Conservation (phyloP, 1,140 invertebrate genomes). For the Dreissena polymorpha region DNA sequence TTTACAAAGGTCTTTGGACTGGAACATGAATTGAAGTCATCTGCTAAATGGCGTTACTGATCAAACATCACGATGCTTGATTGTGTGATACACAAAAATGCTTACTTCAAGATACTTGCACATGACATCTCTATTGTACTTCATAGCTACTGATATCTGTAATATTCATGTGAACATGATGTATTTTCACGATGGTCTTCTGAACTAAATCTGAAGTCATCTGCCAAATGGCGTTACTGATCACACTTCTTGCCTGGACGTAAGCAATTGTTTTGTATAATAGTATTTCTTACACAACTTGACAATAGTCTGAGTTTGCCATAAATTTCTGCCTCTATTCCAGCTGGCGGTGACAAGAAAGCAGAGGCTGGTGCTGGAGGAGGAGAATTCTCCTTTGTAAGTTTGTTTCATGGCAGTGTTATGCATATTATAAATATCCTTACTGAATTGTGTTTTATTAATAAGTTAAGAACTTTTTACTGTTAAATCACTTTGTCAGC, state of each 20-base stretch:
- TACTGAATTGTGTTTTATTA: background rate
- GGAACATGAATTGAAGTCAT: too few relatives aligned
- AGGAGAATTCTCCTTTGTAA: constrained; percentile 93
- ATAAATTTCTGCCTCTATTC: background rate
- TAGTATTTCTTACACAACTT: too few relatives aligned
- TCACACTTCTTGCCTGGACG: background rate
- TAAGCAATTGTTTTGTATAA: background rate
- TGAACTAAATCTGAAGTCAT: constrained; percentile 27
- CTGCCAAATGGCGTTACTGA: constrained; percentile 38
- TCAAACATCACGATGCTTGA: too few relatives aligned
- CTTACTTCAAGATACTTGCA: too few relatives aligned
- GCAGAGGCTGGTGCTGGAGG: constrained; percentile 95
- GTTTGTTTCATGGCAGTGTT: constrained; percentile 74
- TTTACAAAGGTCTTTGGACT: too few relatives aligned
- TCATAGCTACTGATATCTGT: too few relatives aligned
- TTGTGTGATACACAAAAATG: too few relatives aligned
- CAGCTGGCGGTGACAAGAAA: constrained; percentile 89
- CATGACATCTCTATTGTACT: too few relatives aligned
- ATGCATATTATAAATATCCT: background rate
- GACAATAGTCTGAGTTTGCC: too few relatives aligned
- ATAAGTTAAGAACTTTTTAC: background rate
- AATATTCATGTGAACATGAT: too few relatives aligned
- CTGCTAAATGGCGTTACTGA: too few relatives aligned
- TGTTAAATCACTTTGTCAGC: background rate
- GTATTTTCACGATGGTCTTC: constrained; percentile 30